phyloP scores from a whole-genome alignment of 1,140 invertebrate genomes.

The Drosophila truncata region DNA sequence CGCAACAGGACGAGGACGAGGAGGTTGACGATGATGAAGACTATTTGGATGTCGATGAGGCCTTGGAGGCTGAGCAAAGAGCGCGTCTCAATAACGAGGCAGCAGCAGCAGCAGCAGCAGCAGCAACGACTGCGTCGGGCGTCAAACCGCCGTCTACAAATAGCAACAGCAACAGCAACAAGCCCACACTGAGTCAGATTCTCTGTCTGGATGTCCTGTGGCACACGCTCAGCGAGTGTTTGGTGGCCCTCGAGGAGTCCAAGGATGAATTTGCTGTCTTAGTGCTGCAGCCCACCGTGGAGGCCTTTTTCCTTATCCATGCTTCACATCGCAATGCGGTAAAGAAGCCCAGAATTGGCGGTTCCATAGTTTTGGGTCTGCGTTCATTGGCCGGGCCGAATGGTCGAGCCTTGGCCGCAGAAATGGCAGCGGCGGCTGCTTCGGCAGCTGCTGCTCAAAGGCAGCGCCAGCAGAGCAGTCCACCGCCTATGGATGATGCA shows the following conservation, averaged over 20 bases:
- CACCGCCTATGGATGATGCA: constrained; percentile 52
- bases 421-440: neutral
- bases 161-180: constrained; percentile 34
- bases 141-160: neutral
- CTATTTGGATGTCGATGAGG: constrained; percentile 13
- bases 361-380: constrained; percentile 36
- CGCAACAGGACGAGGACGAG: constrained; percentile 1
- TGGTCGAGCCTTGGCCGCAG: neutral
- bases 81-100: neutral
- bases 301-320: constrained; percentile 96
- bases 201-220: constrained; percentile 91
- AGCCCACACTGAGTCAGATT: constrained; percentile 89
- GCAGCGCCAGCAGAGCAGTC: constrained; percentile 35
- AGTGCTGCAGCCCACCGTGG: constrained; percentile 96
- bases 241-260: constrained; percentile 93
- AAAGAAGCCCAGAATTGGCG: constrained; percentile 50
- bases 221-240: constrained; percentile 93
- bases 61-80: neutral
- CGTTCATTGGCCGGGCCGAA: neutral
- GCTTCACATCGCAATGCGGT: constrained; percentile 87
- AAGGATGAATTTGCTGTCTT: constrained; percentile 97
- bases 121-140: constrained; percentile 37
- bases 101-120: neutral
- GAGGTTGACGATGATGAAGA: constrained; percentile 11
- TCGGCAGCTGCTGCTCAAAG: neutral